Conservation (phyloP, 1,140 invertebrate genomes). For the Pomacea maculata region DNA sequence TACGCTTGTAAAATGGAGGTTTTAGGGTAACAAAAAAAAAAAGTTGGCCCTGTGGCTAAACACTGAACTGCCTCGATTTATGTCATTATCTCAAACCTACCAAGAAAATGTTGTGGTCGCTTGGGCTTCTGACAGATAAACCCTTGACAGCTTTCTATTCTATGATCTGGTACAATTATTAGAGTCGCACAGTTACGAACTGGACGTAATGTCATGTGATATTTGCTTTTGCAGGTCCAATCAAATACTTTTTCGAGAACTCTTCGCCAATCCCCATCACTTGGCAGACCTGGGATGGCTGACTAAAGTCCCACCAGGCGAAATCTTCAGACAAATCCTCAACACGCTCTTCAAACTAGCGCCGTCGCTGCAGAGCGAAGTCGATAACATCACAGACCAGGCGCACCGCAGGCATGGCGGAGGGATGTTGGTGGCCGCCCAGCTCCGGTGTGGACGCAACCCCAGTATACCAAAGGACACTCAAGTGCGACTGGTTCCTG, state of each 20-base stretch:
- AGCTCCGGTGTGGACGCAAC: slow-evolving; percentile 19
- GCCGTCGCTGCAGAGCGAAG: neutral
- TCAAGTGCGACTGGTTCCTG: neutral
- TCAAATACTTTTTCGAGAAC: neutral
- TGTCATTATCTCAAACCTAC: too few relatives aligned
- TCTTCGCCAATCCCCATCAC: neutral
- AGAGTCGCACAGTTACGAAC: too few relatives aligned
- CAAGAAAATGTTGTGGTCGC: neutral
- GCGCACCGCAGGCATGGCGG: neutral
- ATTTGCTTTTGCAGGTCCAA: neutral
- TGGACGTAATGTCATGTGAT: too few relatives aligned
- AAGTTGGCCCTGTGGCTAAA: too few relatives aligned
- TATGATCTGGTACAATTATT: too few relatives aligned
- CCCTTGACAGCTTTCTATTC: too few relatives aligned
- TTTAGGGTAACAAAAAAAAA: too few relatives aligned
- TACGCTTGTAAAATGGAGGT: too few relatives aligned
- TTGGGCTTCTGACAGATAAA: too few relatives aligned
- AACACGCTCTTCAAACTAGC: slow-evolving; percentile 4
- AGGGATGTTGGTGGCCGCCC: slow-evolving; percentile 18
- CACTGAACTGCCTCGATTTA: too few relatives aligned
- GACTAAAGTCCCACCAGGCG: neutral
- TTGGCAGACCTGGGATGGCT: neutral
- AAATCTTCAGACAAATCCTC: neutral
- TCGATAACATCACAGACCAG: neutral
- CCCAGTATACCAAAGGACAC: slow-evolving; percentile 12